phyloP scores from a whole-genome alignment of 2,888 invertebrate species.

The Platypus cylindrus region DNA sequence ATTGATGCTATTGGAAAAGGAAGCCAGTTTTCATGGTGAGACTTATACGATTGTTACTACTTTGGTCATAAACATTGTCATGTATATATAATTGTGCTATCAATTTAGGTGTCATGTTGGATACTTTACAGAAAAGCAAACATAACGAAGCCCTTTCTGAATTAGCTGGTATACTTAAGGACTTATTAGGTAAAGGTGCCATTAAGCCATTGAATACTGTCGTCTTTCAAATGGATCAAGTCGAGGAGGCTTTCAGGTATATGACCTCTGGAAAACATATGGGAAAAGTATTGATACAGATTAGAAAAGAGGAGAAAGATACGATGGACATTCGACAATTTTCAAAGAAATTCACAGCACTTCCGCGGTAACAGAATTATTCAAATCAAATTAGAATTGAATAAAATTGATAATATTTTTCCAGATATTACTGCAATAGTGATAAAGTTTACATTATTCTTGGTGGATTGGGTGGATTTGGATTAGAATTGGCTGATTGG shows the following conservation, averaged over 20 bases:
- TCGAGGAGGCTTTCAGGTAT: slow-evolving; percentile 58
- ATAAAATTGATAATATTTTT: slow-evolving; percentile 3
- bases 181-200: slow-evolving; percentile 36
- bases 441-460: slow-evolving; percentile 49
- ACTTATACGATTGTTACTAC: background rate
- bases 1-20: slow-evolving; percentile 56
- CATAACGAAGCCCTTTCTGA: background rate
- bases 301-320: slow-evolving; percentile 23
- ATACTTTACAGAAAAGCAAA: slow-evolving; percentile 28
- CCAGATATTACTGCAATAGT: slow-evolving; percentile 40
- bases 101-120: slow-evolving; percentile 45
- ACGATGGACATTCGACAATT: background rate
- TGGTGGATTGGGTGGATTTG: slow-evolving; percentile 85
- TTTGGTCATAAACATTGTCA: background rate
- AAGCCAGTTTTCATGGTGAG: slow-evolving; percentile 59
- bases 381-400: background rate
- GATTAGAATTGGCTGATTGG: slow-evolving; percentile 80
- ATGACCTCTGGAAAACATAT: slow-evolving; percentile 63
- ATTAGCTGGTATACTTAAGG: slow-evolving; percentile 4
- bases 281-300: slow-evolving; percentile 50
- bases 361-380: background rate
- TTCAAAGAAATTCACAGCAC: background rate
- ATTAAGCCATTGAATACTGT: slow-evolving; percentile 55
- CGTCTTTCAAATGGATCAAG: slow-evolving; percentile 48
- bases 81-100: background rate